These are phyloP conservation scores for Euwallacea fornicatus DNA, from an alignment of 1,140 invertebrate genomes.

Conservation along the genomic window DNA sequence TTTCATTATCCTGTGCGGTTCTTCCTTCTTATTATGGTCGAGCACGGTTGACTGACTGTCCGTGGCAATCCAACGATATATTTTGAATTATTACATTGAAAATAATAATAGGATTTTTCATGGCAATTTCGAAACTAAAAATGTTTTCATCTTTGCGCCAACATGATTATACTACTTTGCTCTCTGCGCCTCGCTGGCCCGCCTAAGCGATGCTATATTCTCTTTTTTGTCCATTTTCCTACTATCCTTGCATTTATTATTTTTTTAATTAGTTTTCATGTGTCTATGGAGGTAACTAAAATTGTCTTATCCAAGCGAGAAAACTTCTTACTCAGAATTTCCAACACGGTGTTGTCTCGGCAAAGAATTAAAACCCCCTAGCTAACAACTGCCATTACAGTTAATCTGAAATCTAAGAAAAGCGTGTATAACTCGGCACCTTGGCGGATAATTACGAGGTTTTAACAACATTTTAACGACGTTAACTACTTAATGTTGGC, in stretches of 20 bases:
- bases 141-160: slow-evolving; percentile 29
- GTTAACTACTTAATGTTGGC: slow-evolving; percentile 35
- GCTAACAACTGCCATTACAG: slow-evolving; percentile 33
- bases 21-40: slow-evolving; percentile 35
- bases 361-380: slow-evolving; percentile 28
- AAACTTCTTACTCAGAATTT: slow-evolving; percentile 24
- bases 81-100: slow-evolving; percentile 35
- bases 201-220: slow-evolving; percentile 15
- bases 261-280: too few species aligned
- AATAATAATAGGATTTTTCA: slow-evolving; percentile 33
- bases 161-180: slow-evolving; percentile 24
- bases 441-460: slow-evolving; percentile 36
- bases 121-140: slow-evolving; percentile 25
- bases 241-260: too few species aligned
- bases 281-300: too few species aligned
- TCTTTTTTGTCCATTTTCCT: slow-evolving; percentile 5
- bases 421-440: slow-evolving; percentile 34
- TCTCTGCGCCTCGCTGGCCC: slow-evolving; percentile 17
- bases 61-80: slow-evolving; percentile 28
- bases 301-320: not conserved
- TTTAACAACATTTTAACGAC: slow-evolving; percentile 38
- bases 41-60: slow-evolving; percentile 28
- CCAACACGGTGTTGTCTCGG: not conserved
- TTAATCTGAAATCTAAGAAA: slow-evolving; percentile 41
- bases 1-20: slow-evolving; percentile 36